Conservation (phyloP, 2,113 vertebrate genomes). For the Pampusana beccarii region DNA sequence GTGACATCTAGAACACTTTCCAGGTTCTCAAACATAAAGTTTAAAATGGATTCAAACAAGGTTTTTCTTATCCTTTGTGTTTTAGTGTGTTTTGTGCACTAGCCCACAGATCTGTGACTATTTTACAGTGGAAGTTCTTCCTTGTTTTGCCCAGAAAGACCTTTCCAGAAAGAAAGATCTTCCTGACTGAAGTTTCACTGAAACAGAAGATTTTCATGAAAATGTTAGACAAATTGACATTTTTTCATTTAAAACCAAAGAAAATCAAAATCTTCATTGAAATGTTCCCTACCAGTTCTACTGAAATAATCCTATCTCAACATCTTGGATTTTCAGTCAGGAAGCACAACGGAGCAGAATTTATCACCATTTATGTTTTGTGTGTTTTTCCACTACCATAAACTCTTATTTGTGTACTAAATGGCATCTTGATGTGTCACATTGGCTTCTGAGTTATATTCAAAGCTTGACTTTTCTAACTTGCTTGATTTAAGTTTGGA, state of each 20-base stretch:
- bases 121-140: neutral
- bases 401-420: neutral
- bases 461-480: neutral
- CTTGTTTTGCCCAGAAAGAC: neutral
- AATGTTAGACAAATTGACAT: neutral
- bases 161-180: neutral
- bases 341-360: neutral
- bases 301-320: neutral
- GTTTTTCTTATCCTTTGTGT: neutral
- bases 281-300: neutral
- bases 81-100: neutral
- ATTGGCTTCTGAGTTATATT: neutral
- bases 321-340: neutral
- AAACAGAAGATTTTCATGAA: neutral
- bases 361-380: neutral
- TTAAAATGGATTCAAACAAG: neutral
- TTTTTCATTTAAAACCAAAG: neutral
- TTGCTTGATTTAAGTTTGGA: neutral
- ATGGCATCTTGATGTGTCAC: neutral
- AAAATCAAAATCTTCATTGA: neutral
- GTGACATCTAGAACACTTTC: neutral
- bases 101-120: neutral
- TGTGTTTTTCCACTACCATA: neutral
- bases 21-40: neutral
- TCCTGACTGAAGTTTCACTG: neutral